Evolutionary conservation across 2,797 vertebrate genomes (phyloP), one percentile per base, ranked within the genome.

Genomic region (Manis pentadactyla): DNA sequence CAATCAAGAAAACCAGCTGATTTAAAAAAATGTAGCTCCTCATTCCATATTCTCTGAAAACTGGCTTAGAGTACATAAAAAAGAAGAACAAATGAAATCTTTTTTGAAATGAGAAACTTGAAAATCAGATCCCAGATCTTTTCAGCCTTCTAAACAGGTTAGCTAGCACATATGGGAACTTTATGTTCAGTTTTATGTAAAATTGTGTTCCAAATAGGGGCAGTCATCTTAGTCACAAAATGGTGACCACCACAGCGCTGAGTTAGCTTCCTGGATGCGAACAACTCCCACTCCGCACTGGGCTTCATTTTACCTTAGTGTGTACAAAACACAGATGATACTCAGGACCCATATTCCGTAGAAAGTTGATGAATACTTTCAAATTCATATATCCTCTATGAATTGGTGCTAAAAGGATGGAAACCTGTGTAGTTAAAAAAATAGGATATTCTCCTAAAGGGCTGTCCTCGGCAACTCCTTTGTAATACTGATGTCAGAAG

Each of bases 321-420:
- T 31, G 6, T 29, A 74, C 19, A 78, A 93, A 95, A 94, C 10
- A 55, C 27, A 86, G 37, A 87, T 39, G 7, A 31, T 68, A 59
- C 25, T 77, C 19, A 69, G 19, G 59, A 6, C 19, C 31, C 21
- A 57, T 11, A 81, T 10, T 27, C 51, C 21, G 68, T 0, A 5
- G 21, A 94, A 97, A 97, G 92, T 92, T 0, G 87, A 88, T 46
- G 46, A 46, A 46, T 46, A 96, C 49, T 61, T 46, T 11, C 55
- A 95, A 94, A 71, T 96, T 46, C 84, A 88, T 12, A n/a, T n/a
- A n/a, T 55, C 46, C 81, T 78, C 53, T 94, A 81, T 69, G 69
- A 97, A 78, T 23, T 94, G 93, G 51, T 79, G 21, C 7, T 89
- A 59, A 82, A 87, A 95, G 51, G 25, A 79, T 90, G 31, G 49